Percentiles rank a stretch among this genome's conserved stretches.
phyloP scores from a whole-genome alignment of 2,888 invertebrate genomes.

The Horisme vitalbata region DNA sequence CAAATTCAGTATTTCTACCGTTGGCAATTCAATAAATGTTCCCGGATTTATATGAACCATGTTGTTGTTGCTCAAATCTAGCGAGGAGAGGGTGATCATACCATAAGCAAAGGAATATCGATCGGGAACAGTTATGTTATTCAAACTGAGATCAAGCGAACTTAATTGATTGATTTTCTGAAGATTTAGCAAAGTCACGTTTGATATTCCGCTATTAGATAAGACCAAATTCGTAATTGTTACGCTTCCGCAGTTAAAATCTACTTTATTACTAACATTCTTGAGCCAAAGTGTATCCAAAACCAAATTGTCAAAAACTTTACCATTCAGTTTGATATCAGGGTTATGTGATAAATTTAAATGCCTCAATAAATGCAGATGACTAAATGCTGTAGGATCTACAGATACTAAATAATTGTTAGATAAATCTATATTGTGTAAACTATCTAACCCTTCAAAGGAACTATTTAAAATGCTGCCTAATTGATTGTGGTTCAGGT shows the following conservation, averaged over 20 bases:
- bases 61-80: slow-evolving; percentile 16
- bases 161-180: slow-evolving; percentile 1
- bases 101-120: slow-evolving; percentile 6
- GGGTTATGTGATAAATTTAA: slow-evolving; percentile 14
- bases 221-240: slow-evolving; percentile 7
- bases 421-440: slow-evolving; percentile 9
- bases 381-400: slow-evolving; percentile 9
- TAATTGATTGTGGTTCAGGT: slow-evolving; percentile 16
- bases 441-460: slow-evolving; percentile 1
- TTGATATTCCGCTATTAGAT: slow-evolving; percentile 12
- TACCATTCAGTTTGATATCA: slow-evolving; percentile 2
- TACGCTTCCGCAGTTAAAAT: slow-evolving; percentile 6
- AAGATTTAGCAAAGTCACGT: slow-evolving; percentile 4
- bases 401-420: slow-evolving; percentile 4
- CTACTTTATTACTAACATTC: slow-evolving; percentile 5
- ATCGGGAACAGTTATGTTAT: slow-evolving; percentile 10
- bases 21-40: not conserved
- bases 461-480: not conserved
- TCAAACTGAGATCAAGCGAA: slow-evolving; percentile 10
- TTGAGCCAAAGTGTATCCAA: slow-evolving; percentile 4
- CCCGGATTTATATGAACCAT: slow-evolving; percentile 3
- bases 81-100: not conserved
- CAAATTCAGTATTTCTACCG: not conserved
- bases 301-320: not conserved
- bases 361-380: slow-evolving; percentile 1